Conservation (phyloP, 1,140 invertebrate genomes). For the Teleogryllus occipitalis region DNA sequence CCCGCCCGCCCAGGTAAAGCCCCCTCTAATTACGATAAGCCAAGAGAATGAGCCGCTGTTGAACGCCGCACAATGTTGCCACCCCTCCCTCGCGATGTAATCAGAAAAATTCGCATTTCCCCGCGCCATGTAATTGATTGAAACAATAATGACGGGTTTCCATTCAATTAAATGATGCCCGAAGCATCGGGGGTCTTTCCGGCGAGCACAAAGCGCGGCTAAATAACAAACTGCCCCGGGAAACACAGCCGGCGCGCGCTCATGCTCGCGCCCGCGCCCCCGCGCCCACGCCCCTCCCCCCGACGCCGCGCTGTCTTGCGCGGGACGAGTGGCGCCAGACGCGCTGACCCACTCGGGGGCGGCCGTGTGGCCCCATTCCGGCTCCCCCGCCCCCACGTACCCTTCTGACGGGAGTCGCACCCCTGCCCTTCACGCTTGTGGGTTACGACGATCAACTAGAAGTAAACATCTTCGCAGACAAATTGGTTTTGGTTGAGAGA, state of each 20-base stretch:
- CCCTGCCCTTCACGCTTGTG: too few relatives aligned
- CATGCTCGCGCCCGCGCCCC: neutral
- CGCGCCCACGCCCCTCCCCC: too few relatives aligned
- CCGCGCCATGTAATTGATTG: neutral
- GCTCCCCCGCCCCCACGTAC: too few relatives aligned
- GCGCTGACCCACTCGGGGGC: too few relatives aligned
- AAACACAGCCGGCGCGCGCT: neutral
- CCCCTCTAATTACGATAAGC: constrained; percentile 1
- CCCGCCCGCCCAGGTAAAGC: neutral
- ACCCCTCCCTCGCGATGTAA: neutral
- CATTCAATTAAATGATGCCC: neutral
- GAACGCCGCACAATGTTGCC: neutral
- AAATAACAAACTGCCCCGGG: neutral
- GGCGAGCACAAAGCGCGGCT: neutral
- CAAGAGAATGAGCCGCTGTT: neutral
- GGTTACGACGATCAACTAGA: too few relatives aligned
- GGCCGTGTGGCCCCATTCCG: too few relatives aligned
- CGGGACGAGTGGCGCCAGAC: too few relatives aligned
- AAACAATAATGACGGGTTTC: neutral
- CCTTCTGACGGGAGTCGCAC: too few relatives aligned
- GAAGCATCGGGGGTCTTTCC: neutral
- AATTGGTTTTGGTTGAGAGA: too few relatives aligned
- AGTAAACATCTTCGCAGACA: too few relatives aligned
- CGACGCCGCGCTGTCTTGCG: neutral
- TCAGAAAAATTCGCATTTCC: neutral